Evolutionary conservation across 1,140 invertebrate genomes (phyloP).

Genomic region (Heliothis virescens): DNA sequence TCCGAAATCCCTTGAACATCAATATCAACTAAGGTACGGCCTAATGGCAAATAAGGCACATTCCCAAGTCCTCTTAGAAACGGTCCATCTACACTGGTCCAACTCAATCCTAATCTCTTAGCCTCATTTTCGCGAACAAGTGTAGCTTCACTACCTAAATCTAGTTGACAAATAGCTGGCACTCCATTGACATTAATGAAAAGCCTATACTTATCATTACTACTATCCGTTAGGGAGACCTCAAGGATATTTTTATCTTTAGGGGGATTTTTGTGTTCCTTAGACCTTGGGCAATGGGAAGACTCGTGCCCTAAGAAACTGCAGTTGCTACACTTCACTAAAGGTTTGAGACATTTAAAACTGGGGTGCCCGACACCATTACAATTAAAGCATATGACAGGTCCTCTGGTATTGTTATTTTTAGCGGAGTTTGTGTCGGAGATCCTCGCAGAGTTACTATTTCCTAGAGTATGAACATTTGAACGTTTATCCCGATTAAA

Average conservation of each 20-base stretch:
- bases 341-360: slow-evolving; percentile 50
- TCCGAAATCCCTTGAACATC: slow-evolving; percentile 53
- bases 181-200: slow-evolving; percentile 47
- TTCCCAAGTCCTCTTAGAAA: slow-evolving; percentile 52
- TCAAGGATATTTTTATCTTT: slow-evolving; percentile 52
- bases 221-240: slow-evolving; percentile 27
- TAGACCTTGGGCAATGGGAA: slow-evolving; percentile 17
- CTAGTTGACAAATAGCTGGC: slow-evolving; percentile 27
- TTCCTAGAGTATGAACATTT: too few species aligned
- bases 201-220: slow-evolving; percentile 51
- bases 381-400: slow-evolving; percentile 26
- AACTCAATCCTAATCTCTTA: slow-evolving; percentile 31
- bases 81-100: slow-evolving; percentile 39
- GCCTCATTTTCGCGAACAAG: slow-evolving; percentile 47
- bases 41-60: slow-evolving; percentile 50
- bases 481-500: too few species aligned
- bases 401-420: too few species aligned
- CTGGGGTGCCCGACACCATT: slow-evolving; percentile 39
- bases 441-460: slow-evolving; percentile 46
- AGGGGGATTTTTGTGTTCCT: neutral
- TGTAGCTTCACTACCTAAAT: slow-evolving; percentile 55
- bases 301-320: slow-evolving; percentile 38
- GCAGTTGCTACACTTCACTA: slow-evolving; percentile 44
- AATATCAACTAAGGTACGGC: slow-evolving; percentile 21
- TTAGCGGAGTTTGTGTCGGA: neutral